Base-by-base conservation (phyloP, 2,888 invertebrate species). In the Apamea anceps region DNA sequence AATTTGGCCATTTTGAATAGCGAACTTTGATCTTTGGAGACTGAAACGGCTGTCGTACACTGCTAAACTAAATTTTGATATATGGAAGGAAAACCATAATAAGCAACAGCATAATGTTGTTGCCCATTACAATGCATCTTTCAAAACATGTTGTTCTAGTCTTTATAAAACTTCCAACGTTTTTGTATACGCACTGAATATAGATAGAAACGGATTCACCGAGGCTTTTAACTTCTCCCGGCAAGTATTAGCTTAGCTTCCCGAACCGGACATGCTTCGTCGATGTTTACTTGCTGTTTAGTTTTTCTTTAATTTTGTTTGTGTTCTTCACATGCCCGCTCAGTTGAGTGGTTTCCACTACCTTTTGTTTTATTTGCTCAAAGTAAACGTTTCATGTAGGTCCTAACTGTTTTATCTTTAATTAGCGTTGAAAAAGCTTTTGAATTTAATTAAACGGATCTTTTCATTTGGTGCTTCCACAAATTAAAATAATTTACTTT, bases 231-330 rank as follows among this genome's bases (percentile, higher is more conserved):
- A 88, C 88, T 88, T 89, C 82, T 83, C 82, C 79, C 57, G 70
- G 77, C 79, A 84, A 87, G 89, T 90, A 89, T 91, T 90, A 91
- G 90, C 89, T 92, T 85, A 87, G 90, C 88, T 91, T 82, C 82
- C 80, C 82, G 70, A 85, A 81, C 83, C 83, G 85, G 89, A 86
- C 87, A 88, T 87, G 88, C 83, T 77, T 74, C 81, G 77, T 75
- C 87, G 85, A 90, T 90, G 90, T 93, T 92, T 90, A 88, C 90
- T 91, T 88, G 75, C 84, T 88, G 91, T 90, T 91, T 90, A 91
- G 92, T 91, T 93, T 93, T 93, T 91, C 91, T 92, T 91, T 90
- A 91, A 92, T 92, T 92, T 90, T 88, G 87, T 93, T 93, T 92
- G 88, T 90, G 89, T 90, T 90, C 79, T 88, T 91, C 89, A 89